Conservation (phyloP, 1,140 invertebrate species). For the Ostrea denselamellosa region DNA sequence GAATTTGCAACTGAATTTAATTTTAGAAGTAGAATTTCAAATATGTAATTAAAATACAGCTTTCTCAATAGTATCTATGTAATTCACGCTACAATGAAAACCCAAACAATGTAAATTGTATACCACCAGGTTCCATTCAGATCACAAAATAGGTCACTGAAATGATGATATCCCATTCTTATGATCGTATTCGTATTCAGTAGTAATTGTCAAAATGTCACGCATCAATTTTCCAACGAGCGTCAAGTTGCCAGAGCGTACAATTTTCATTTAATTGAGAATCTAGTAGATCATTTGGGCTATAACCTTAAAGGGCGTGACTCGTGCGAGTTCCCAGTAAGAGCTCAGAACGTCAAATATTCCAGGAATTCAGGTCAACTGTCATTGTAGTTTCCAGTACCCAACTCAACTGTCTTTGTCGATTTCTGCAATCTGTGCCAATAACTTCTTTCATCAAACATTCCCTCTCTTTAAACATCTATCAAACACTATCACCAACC, state of each 20-base stretch:
- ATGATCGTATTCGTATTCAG: neutral
- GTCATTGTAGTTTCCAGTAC: neutral
- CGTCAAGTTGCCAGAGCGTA: neutral
- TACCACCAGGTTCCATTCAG: neutral
- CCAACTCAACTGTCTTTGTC: neutral
- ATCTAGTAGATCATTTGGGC: neutral
- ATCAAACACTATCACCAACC: constrained; percentile 18
- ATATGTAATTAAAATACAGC: neutral
- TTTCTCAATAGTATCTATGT: constrained; percentile 13
- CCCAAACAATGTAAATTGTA: neutral
- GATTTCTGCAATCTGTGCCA: neutral
- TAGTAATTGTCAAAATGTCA: constrained; percentile 21
- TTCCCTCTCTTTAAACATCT: neutral
- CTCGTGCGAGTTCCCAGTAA: neutral
- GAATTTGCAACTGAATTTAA: neutral
- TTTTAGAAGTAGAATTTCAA: neutral
- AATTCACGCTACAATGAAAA: constrained; percentile 13
- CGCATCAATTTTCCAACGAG: constrained; percentile 18
- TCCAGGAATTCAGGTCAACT: neutral
- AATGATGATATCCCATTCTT: constrained; percentile 18
- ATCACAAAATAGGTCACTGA: neutral
- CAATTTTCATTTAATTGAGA: constrained; percentile 21
- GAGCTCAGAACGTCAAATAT: neutral
- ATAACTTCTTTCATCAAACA: neutral
- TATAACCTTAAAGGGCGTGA: neutral